Evolutionary conservation across 2,113 vertebrate species (phyloP), one percentile per base, ranked within the genome.

Genomic region (Eulacestoma nigropectus): DNA sequence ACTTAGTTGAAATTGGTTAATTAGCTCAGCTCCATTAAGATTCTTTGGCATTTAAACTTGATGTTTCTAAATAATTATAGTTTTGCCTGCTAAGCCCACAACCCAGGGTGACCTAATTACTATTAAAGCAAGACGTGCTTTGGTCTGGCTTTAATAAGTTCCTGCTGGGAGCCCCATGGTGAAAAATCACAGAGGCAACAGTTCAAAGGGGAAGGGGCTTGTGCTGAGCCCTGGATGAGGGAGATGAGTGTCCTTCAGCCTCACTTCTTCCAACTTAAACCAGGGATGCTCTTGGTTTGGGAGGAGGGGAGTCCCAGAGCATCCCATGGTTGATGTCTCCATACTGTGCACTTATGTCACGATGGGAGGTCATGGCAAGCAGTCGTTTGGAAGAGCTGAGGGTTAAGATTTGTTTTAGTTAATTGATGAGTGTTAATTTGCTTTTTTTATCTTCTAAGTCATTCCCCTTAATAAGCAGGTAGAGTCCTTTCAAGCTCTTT

Each of bases 21-120:
- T 97, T 95, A 97, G 97, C 96, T 96, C 55, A 79, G 90, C 94
- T 96, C 93, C 84, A 93, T 97, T 96, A 97, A 97, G 94, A 87
- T 87, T 95, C 93, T 93, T 89, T 90, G 90, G 92, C 97, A 96
- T 92, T 96, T 96, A 92, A 95, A 94, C 92, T 91, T 76, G 79
- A 94, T 96, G 94, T 93, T 96, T 95, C 94, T 96, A 96, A 97
- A 96, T 96, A 97, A 97, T 97, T 97, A 91, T 86, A 90, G 90
- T 95, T 97, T 97, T 97, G 95, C 95, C 93, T 93, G 75, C 84
- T 92, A 96, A 96, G 81, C 95, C 84, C 60, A 77, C 94, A 96
- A 88, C 93, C 86, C 86, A 68, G 96, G 95, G 93, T 96, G 96
- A 96, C 94, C 95, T 93, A 94, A 96, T 97, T 97, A 85, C 60